Evolutionary conservation across 2,888 invertebrate species (phyloP), one percentile per base, ranked within the genome.

Genomic region (Strigamia crassipes): DNA sequence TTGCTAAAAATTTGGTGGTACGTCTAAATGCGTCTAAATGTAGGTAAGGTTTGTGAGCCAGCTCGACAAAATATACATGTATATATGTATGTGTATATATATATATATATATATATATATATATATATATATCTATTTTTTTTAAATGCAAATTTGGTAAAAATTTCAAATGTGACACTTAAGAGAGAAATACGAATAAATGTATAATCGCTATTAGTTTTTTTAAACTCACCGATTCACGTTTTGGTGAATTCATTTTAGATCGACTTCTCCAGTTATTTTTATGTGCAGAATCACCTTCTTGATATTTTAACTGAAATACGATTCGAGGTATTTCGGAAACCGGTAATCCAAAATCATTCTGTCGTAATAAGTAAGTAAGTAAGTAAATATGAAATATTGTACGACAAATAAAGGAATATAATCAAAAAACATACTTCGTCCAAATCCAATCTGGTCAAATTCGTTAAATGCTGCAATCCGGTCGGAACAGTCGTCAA

Each of bases 401-500:
- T n/a, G n/a, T n/a, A n/a, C n/a, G n/a, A n/a, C n/a, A 8, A 80
- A 61, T 34, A 27, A 27, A 27, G 27, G 6, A 38, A 38, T 2
- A 10, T 2, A 38, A 9, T 4, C 0, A 38, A 80, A 23, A 82
- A 51, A 23, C 51, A n/a, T 41, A 82, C 82, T 41, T 82, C 82
- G 23, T 82, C 82, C 13, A 82, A 21, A 27, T 81, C 77, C 77
- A 82, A 73, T 51, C 80, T 80, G 9, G 23, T 82, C 9, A 82
- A 46, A 21, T 66, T 41, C 3, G 27, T 15, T 56, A 82, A 23
- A 41, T 21, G 15, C 5, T 21, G 34, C 18, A 82, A 34, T 6
- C 73, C 82, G 12, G 1, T 34, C 8, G 82, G 82, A n/a, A 82
- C 38, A 1, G 27, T 15, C 42, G 82, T 78, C 8, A 82, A 73